Conservation (phyloP, 2,113 vertebrate species). For the Promerops cafer region DNA sequence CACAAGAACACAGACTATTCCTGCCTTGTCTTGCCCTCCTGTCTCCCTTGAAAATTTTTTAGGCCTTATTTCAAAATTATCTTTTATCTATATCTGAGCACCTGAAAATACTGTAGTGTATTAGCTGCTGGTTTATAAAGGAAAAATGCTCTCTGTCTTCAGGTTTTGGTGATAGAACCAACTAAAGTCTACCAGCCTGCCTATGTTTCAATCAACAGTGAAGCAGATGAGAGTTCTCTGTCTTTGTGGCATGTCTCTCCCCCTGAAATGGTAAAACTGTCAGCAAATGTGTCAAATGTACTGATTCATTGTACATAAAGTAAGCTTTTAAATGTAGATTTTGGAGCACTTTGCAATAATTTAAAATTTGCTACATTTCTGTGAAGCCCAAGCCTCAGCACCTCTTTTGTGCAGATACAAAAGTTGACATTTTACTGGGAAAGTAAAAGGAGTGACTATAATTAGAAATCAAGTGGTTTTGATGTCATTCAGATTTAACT, state of each 20-base stretch:
- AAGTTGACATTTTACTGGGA: background rate
- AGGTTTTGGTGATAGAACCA: constrained; percentile 93
- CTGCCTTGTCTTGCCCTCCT: background rate
- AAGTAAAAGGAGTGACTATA: background rate
- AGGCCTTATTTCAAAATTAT: background rate
- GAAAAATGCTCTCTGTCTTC: background rate
- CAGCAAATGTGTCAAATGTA: background rate
- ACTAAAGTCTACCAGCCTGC: constrained; percentile 92
- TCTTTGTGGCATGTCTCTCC: constrained; percentile 92
- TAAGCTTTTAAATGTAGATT: background rate
- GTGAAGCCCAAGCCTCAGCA: background rate
- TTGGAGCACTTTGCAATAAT: background rate
- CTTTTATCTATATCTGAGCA: background rate
- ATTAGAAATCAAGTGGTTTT: background rate
- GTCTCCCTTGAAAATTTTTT: background rate
- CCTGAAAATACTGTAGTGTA: background rate
- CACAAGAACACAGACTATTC: background rate
- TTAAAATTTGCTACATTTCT: background rate
- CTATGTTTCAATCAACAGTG: constrained; percentile 91
- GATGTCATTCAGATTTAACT: background rate
- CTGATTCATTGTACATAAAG: background rate
- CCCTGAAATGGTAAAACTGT: constrained; percentile 79
- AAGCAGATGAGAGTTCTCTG: constrained; percentile 88
- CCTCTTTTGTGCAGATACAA: background rate
- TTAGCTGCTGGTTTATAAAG: background rate